Conservation (phyloP, 2,797 vertebrate genomes). For the Sebastes alutus region DNA sequence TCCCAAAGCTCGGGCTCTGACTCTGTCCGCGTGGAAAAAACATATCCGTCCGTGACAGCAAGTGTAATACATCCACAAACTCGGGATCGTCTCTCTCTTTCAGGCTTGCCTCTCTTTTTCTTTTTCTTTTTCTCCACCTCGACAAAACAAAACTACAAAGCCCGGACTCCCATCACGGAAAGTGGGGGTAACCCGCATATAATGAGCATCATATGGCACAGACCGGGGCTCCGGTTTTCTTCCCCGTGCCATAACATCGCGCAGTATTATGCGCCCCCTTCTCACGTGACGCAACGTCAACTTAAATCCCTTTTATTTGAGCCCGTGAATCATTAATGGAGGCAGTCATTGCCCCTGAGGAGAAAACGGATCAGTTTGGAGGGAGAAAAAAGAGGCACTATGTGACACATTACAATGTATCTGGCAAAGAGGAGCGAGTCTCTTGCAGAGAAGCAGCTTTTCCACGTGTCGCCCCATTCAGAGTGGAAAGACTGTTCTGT, state of each 20-base stretch:
- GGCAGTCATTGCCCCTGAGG: constrained; percentile 83
- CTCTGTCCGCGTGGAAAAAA: constrained; percentile 82
- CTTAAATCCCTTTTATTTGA: constrained; percentile 98
- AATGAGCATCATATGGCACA: constrained; percentile 90
- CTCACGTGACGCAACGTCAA: constrained; percentile 99
- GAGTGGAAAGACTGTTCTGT: constrained; percentile 61
- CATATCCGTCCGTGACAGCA: constrained; percentile 84
- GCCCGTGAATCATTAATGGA: constrained; percentile 94
- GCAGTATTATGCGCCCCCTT: constrained; percentile 87
- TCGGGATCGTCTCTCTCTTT: constrained; percentile 59
- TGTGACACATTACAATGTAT: constrained; percentile 74
- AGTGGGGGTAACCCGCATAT: constrained; percentile 87
- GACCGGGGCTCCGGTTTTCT: constrained; percentile 90
- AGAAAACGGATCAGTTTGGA: constrained; percentile 77
- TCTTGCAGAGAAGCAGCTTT: constrained; percentile 73
- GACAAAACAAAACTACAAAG: constrained; percentile 78
- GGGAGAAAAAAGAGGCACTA: constrained; percentile 63
- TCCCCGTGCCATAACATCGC: constrained; percentile 94
- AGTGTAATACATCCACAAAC: constrained; percentile 79
- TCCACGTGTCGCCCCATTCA: constrained; percentile 75
- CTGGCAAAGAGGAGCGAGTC: constrained; percentile 68
- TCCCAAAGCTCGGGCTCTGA: constrained; percentile 84
- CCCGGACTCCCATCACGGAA: constrained; percentile 87
- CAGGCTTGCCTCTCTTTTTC: constrained; percentile 54
- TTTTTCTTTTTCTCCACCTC: constrained; percentile 55